Base-by-base conservation (phyloP, 2,888 invertebrate species). In the Dasysyrphus albostriatus region DNA sequence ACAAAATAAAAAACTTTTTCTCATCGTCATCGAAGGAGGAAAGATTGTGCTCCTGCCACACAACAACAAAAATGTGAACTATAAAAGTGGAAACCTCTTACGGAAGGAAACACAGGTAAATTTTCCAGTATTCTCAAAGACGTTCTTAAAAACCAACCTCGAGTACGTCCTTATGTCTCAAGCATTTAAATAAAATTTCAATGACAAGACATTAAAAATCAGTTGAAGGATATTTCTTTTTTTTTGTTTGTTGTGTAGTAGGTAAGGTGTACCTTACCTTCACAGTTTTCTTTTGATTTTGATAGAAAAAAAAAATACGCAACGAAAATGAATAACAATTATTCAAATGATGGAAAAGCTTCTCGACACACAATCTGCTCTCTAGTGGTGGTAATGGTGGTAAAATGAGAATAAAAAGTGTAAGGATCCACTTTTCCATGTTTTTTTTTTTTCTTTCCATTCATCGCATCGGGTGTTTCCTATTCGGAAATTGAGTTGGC, bases 291-390 rank as follows among this genome's bases (percentile, higher is more conserved):
- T 51, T 70, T 51, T 59, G 49, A 54, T 59, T 69, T 73, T 49
- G 24, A 7, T 34, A 19, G 19, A 61, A 61, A 32, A 32, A 39
- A 29, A 67, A 84, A 76, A 72, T 51, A 75, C 58, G 61, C 77
- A 83, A 87, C 65, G 83, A 78, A 87, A 87, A 87, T 83, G 87
- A 83, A 87, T 87, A 87, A 87, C 83, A 87, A 87, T 87, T 87
- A 87, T 87, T 87, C 72, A 87, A 87, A 87, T 87, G 87, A 87
- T 79, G 84, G 80, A 76, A 32, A 32, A 84, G 65, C 75, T 72
- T 59, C 51, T 73, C 72, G 42, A 39, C 29, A 63, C 34, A 49
- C 37, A 51, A 24, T 19, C 10, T 37, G 16, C 5, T 10, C 12
- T n/a, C n/a, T 19, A n/a, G 9, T 14, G 34, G 24, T 47, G 44